These are phyloP conservation scores for Nymphalis urticae DNA, from an alignment of 2,888 invertebrate species.

Conservation along the genomic window DNA sequence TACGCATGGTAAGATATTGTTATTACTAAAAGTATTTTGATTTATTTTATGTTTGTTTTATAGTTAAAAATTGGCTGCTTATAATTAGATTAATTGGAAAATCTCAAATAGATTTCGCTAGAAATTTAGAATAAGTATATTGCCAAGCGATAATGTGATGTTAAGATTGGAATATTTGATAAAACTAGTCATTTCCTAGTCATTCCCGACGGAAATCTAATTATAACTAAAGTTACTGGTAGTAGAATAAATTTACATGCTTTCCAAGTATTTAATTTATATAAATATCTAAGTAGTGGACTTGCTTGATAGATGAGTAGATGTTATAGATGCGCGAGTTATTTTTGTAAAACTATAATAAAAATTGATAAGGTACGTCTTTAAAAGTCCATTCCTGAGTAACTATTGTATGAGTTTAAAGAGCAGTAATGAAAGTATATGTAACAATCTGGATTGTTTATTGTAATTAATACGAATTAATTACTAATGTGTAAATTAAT, in stretches of 20 bases:
- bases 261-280: slow-evolving; percentile 27
- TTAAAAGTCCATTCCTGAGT: slow-evolving; percentile 20
- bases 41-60: background rate
- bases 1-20: background rate
- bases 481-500: background rate
- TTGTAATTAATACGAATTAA: background rate
- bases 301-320: slow-evolving; percentile 32
- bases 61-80: slow-evolving; percentile 15
- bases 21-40: background rate
- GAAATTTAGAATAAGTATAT: slow-evolving; percentile 50
- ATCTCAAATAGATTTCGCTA: slow-evolving; percentile 25
- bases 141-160: slow-evolving; percentile 80
- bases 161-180: slow-evolving; percentile 46
- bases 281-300: slow-evolving; percentile 17
- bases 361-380: slow-evolving; percentile 10
- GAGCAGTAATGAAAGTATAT: background rate
- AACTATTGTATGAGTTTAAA: slow-evolving; percentile 1
- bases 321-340: slow-evolving; percentile 27
- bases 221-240: slow-evolving; percentile 28
- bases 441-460: background rate
- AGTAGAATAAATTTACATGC: slow-evolving; percentile 38
- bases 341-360: slow-evolving; percentile 36
- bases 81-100: slow-evolving; percentile 30
- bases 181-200: slow-evolving; percentile 29
- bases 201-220: slow-evolving; percentile 25